Base-by-base conservation (phyloP, 2,113 vertebrate genomes). In the Nesoenas mayeri region DNA sequence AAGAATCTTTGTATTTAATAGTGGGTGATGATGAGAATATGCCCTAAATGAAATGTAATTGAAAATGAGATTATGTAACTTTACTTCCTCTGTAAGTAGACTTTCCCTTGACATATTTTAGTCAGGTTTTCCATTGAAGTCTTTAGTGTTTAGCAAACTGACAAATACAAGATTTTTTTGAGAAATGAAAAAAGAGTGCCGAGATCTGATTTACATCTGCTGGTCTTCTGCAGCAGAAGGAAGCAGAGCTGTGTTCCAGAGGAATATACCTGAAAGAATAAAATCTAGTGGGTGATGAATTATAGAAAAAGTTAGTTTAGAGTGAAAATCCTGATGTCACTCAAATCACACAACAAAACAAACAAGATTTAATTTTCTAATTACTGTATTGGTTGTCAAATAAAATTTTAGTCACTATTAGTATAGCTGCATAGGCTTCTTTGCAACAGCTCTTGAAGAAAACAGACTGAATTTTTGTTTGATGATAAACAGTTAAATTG, bases 11-110 rank as follows among this genome's bases (percentile, higher is more conserved):
- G 96, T 96, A 96, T 98, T 97, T 97, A 97, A 98, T 97, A 97
- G 97, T 88, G 96, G 88, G 79, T 92, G 95, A 97, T 95, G 93
- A 98, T 97, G 97, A 96, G 96, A 97, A 95, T 47, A 95, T 97
- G 96, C 96, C 98, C 96, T 97, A 97, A 98, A 98, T 97, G 96
- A 97, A 97, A 93, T 3, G 21, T 94, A 98, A 97, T 97, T 97
- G 97, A 97, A 97, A 97, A 97, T 96, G 94, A 98, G 97, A 97
- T 98, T 98, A 98, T 97, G 95, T 91, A 98, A 97, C 97, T 98
- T 97, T 96, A 94, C 88, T 96, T 97, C 96, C 96, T 97, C 92
- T 3, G 9, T 85, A 93, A 92, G 96, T 84, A 96, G 93, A 92
- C 88, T 89, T 96, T 79, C 80, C 77, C 40, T 61, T 95, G 95